Conservation (phyloP, 2,113 vertebrate species). For the Todiramphus chloris region DNA sequence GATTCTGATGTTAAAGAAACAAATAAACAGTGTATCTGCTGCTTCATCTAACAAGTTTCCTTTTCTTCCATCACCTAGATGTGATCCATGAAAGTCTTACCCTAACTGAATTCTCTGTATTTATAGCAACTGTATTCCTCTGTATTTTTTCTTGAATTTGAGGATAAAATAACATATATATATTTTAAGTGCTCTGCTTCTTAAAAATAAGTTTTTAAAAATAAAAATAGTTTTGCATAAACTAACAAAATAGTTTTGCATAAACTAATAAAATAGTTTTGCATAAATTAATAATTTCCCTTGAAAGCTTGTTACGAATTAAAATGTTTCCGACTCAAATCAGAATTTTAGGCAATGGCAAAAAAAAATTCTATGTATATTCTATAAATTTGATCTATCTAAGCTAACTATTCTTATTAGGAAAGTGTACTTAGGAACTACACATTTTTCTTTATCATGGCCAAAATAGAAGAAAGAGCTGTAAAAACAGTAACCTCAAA, state of each 20-base stretch:
- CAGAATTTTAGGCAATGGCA: neutral
- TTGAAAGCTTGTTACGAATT: neutral
- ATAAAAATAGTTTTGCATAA: neutral
- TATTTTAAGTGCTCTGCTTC: neutral
- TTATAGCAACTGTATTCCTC: neutral
- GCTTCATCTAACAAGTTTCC: neutral
- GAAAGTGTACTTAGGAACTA: neutral
- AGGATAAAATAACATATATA: neutral
- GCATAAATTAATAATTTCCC: neutral
- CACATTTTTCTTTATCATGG: neutral
- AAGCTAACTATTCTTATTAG: neutral
- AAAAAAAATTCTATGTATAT: rapidly evolving
- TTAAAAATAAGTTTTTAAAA: neutral
- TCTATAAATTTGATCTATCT: neutral
- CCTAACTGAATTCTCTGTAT: neutral
- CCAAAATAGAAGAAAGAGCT: neutral
- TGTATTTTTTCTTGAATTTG: neutral
- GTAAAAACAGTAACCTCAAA: neutral
- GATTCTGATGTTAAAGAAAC: neutral
- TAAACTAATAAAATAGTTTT: neutral
- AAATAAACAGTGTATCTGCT: neutral
- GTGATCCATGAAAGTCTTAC: neutral
- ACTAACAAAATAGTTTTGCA: neutral
- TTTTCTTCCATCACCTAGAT: neutral
- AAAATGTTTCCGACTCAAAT: neutral